Evolutionary conservation across 1,140 invertebrate species (phyloP).

Genomic region (Drosophila tani): DNA sequence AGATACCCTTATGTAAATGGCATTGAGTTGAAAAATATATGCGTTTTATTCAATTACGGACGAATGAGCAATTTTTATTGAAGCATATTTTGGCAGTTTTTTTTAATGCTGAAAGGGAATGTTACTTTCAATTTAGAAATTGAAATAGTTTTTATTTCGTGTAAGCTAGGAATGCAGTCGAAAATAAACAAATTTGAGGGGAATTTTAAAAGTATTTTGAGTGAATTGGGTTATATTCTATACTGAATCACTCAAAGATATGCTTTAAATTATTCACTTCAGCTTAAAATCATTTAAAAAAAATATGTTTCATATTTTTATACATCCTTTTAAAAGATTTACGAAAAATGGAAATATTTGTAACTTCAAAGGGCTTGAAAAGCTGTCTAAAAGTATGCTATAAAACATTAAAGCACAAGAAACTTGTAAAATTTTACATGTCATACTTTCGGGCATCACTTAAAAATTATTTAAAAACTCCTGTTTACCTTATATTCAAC

Average conservation of each 20-base stretch:
- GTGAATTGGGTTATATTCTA: background rate
- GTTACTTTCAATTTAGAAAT: background rate
- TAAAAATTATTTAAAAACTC: background rate
- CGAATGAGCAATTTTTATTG: background rate
- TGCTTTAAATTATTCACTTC: too few species aligned
- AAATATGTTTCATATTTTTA: background rate
- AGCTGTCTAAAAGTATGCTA: background rate
- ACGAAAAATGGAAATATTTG: too few species aligned
- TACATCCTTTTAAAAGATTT: too few species aligned
- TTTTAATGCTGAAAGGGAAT: background rate
- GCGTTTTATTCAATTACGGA: background rate
- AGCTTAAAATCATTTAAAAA: too few species aligned
- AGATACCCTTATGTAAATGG: background rate
- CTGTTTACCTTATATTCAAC: background rate
- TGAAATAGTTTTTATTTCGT: background rate
- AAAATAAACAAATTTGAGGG: background rate
- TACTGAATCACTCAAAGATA: too few species aligned
- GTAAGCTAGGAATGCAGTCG: background rate
- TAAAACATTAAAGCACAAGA: background rate
- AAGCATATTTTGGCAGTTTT: conserved; percentile 1
- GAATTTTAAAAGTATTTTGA: background rate
- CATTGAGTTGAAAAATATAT: background rate
- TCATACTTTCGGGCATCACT: background rate
- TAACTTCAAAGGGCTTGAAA: background rate
- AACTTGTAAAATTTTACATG: background rate